Conservation (phyloP, 2,797 vertebrate species). For the Schizopygopsis pylzovi region DNA sequence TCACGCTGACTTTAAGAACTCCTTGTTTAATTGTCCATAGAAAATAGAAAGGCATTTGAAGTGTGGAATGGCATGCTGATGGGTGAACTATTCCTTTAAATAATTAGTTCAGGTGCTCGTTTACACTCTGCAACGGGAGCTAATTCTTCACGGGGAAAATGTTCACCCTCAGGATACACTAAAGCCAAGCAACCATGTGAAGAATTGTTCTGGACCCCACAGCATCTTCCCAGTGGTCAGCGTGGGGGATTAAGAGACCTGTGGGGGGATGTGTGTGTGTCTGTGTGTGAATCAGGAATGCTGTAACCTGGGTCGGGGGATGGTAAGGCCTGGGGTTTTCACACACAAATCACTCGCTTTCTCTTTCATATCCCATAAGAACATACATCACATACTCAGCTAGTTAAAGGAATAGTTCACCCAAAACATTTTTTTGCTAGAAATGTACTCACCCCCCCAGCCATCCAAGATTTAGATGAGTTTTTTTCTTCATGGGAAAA, state of each 20-base stretch:
- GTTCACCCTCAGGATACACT: constrained; percentile 46
- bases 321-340: constrained; percentile 70
- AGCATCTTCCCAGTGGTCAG: constrained; percentile 73
- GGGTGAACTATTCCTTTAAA: background rate
- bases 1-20: background rate
- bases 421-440: background rate
- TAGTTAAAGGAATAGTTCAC: background rate
- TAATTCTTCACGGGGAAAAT: background rate
- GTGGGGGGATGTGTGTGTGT: constrained; percentile 71
- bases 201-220: constrained; percentile 76
- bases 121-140: background rate
- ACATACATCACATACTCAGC: background rate
- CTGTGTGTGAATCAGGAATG: constrained; percentile 74
- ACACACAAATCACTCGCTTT: constrained; percentile 65
- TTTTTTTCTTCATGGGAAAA: background rate
- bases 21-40: background rate
- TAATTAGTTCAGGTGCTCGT: background rate
- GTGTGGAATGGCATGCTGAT: background rate
- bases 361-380: background rate
- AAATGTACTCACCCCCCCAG: background rate
- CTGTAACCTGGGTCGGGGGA: constrained; percentile 66
- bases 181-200: constrained; percentile 76
- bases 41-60: background rate
- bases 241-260: constrained; percentile 62
- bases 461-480: background rate